Conservation (phyloP, 2,113 vertebrate genomes). For the Lanius collurio region DNA sequence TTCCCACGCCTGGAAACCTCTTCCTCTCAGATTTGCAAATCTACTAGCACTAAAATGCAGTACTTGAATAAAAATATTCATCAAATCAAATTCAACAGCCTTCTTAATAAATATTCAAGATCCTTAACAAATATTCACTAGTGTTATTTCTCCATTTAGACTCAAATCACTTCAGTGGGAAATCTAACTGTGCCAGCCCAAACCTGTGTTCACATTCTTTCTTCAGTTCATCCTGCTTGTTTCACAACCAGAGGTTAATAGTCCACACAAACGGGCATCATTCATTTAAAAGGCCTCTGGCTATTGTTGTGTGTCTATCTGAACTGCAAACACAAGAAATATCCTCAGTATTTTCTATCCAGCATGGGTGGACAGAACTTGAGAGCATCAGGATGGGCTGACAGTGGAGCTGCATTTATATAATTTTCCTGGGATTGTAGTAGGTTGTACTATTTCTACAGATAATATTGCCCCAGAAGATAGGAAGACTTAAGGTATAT, state of each 20-base stretch:
- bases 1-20: background rate
- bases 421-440: background rate
- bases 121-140: background rate
- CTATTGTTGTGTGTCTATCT: accelerated
- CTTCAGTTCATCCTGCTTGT: background rate
- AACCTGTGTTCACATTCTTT: background rate
- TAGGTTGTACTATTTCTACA: background rate
- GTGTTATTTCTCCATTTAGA: background rate
- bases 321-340: background rate
- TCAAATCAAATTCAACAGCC: background rate
- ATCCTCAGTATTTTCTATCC: background rate
- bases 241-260: background rate
- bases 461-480: background rate
- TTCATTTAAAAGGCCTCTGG: background rate
- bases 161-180: background rate
- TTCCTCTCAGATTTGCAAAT: background rate
- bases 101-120: background rate
- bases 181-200: background rate
- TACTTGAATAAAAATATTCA: background rate
- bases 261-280: background rate
- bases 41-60: background rate
- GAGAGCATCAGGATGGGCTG: background rate
- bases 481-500: background rate
- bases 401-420: background rate
- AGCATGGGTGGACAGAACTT: background rate